Conservation (phyloP, 2,113 vertebrate species). For the Eubucco bourcierii region DNA sequence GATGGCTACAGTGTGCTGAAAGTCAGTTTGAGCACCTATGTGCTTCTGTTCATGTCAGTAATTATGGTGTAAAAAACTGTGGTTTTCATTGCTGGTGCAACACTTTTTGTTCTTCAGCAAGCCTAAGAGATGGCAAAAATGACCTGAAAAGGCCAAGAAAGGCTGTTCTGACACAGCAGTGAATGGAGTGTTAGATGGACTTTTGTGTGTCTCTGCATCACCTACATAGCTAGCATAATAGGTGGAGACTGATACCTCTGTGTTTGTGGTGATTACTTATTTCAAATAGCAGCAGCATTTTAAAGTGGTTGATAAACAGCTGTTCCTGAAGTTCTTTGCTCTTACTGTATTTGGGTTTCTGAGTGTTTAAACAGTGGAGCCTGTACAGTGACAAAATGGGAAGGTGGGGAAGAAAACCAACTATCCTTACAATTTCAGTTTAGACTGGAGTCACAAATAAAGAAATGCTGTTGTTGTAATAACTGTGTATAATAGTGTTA, state of each 20-base stretch:
- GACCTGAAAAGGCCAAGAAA: background rate
- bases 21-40: background rate
- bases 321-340: background rate
- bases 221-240: background rate
- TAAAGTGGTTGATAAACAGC: background rate
- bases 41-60: background rate
- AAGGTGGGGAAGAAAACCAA: background rate
- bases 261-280: background rate
- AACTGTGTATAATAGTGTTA: background rate
- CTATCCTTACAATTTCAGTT: background rate
- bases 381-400: background rate
- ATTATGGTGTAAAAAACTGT: fast-evolving
- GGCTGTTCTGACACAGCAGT: background rate
- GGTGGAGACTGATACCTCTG: background rate
- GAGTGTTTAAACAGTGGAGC: background rate
- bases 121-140: background rate
- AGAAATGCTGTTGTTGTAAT: background rate
- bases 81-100: background rate
- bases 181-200: background rate
- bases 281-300: background rate
- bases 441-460: background rate
- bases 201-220: background rate
- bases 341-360: background rate
- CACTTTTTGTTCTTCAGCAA: background rate
- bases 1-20: fast-evolving